Conservation (phyloP, 23 tunicate genomes). For the Clavelina lepadiformis region DNA sequence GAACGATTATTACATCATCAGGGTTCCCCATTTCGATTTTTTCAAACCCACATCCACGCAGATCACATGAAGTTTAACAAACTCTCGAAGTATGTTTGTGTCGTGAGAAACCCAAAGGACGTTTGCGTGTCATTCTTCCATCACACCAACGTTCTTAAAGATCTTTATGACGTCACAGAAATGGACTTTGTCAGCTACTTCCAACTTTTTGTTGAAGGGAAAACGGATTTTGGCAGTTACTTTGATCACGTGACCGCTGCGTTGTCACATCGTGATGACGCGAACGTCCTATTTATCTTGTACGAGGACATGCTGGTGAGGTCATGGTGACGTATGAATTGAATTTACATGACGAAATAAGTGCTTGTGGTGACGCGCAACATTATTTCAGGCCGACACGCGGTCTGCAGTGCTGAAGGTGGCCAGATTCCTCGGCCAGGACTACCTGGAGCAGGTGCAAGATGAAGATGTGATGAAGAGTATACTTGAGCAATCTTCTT, state of each 20-base stretch:
- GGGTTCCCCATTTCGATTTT: neutral
- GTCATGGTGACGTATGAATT: neutral
- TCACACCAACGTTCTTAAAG: slow-evolving; percentile 1
- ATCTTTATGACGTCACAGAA: neutral
- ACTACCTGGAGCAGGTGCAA: neutral
- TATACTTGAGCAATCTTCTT: neutral
- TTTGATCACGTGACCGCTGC: neutral
- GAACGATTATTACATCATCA: slow-evolving; percentile 1
- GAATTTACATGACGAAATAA: neutral
- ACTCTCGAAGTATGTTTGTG: slow-evolving; percentile 1
- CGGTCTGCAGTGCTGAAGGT: neutral
- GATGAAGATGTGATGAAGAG: neutral
- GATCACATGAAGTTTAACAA: neutral
- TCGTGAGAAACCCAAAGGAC: slow-evolving; percentile 25
- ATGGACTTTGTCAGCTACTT: neutral
- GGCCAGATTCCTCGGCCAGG: neutral
- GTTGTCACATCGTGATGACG: neutral
- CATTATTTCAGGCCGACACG: neutral
- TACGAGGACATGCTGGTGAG: neutral
- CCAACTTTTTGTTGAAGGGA: neutral
- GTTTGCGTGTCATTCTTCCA: slow-evolving; percentile 24
- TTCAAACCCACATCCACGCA: slow-evolving; percentile 6
- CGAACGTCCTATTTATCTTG: neutral
- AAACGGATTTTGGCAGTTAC: neutral
- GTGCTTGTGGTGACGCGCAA: no score